phyloP scores from a whole-genome alignment of 2,888 invertebrate species.

The Drosophila diplacantha region DNA sequence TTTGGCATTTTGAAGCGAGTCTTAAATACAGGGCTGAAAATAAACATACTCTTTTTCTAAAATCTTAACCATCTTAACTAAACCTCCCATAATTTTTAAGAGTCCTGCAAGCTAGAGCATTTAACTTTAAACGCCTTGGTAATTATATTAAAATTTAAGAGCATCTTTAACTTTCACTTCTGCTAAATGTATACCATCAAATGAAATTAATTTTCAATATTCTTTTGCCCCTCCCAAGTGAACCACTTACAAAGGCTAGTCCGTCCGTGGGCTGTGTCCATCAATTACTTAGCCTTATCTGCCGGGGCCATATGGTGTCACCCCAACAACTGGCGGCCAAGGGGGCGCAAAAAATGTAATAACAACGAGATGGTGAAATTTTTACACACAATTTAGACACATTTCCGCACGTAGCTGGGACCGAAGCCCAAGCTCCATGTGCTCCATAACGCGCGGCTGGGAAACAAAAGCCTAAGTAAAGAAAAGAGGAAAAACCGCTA shows the following conservation, averaged over 20 bases:
- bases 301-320: slow-evolving; percentile 66
- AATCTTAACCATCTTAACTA: too few species aligned
- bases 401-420: slow-evolving; percentile 66
- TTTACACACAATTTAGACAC: slow-evolving; percentile 72
- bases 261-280: slow-evolving; percentile 44
- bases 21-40: too few species aligned
- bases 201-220: slow-evolving; percentile 25
- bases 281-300: slow-evolving; percentile 69
- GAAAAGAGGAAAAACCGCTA: slow-evolving; percentile 37
- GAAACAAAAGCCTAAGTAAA: slow-evolving; percentile 41
- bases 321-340: slow-evolving; percentile 21
- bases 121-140: background rate
- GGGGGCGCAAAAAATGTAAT: slow-evolving; percentile 33
- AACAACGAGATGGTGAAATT: slow-evolving; percentile 54
- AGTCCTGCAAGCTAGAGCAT: background rate
- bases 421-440: slow-evolving; percentile 46
- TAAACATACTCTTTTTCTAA: background rate
- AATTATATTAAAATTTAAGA: slow-evolving; percentile 2
- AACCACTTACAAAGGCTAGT: slow-evolving; percentile 39
- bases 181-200: slow-evolving; percentile 1
- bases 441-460: slow-evolving; percentile 41
- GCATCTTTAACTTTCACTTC: slow-evolving; percentile 6
- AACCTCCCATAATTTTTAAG: background rate
- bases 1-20: background rate
- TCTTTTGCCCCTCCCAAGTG: slow-evolving; percentile 11